Evolutionary conservation across 92 coral and sea anemone species (phyloP), one percentile per base, ranked within the genome.

Genomic region (Parazoanthus darwini): DNA sequence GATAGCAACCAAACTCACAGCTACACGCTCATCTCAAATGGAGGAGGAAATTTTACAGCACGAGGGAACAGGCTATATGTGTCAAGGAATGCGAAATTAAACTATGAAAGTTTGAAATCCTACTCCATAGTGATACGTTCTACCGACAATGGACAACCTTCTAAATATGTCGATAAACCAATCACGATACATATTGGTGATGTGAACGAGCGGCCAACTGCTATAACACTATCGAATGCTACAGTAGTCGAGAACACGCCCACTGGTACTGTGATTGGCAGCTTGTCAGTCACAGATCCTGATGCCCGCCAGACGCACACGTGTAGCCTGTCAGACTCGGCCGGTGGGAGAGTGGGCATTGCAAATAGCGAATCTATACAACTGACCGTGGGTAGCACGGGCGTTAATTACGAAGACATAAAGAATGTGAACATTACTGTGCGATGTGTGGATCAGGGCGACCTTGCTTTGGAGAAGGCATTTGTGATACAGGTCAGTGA

Each of bases 111-210:
- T 9, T 70, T 72, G 50, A 81, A 72, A 33, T 76, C 94, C 11
- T 90, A 92, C 83, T 89, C 82, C 44, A 59, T 97, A 18, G 71
- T 88, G 1, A 91, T 97, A 66, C 88, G 92, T 67, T 94, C 97
- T 25, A 91, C 94, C 15, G 99, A 97, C 86, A 92, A 89, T 63
- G 99, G 99, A 23, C 89, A 58, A 54, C 98, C 97, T 20, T 86
- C 96, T 6, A 82, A 82, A 44, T 93, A 86, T 68, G 77, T 92
- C 81, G 91, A 94, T 22, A 84, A 81, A 74, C 82, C 92, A 0
- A 58, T 97, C 37, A 91, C 85, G 65, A 79, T 97, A 35, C 66
- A 86, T 20, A 88, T 97, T 15, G 81, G 23, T 29, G 97, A 97
- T 80, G 90, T 92, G 3, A 97, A 97, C 89, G 99, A 97, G 81